Conservation (phyloP, 2,797 vertebrate genomes). For the Okamejei kenojei region DNA sequence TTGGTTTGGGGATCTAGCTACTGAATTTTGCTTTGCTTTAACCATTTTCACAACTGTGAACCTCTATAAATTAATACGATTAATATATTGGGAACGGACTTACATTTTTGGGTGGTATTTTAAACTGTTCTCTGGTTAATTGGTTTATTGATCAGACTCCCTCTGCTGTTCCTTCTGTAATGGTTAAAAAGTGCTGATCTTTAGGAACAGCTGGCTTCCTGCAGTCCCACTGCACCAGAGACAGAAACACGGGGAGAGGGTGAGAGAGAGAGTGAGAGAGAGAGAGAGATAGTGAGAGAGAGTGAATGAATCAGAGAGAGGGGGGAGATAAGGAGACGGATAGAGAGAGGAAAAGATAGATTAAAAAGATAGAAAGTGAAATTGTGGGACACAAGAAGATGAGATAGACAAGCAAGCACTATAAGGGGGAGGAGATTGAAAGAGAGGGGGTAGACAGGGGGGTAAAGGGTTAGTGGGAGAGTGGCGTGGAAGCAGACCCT, state of each 20-base stretch:
- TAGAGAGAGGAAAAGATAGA: background rate
- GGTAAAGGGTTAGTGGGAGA: no score
- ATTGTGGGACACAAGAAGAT: background rate
- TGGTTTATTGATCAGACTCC: conserved; percentile 36
- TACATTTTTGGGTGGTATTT: background rate
- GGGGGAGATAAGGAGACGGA: background rate
- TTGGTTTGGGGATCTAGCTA: background rate
- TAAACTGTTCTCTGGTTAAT: background rate
- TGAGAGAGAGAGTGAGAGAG: background rate
- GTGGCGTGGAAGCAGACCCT: background rate
- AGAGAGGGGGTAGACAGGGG: background rate
- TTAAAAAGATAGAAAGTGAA: background rate
- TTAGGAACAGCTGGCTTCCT: conserved; percentile 1
- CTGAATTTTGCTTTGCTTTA: background rate
- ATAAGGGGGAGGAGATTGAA: background rate
- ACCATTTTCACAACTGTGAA: background rate
- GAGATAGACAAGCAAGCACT: no score
- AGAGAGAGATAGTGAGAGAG: background rate
- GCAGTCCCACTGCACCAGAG: conserved; percentile 18
- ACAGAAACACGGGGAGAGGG: background rate
- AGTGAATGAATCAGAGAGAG: background rate
- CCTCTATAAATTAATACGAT: background rate
- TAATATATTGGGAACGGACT: background rate
- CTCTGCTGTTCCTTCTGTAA: background rate
- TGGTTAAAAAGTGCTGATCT: conserved; percentile 34